phyloP scores from a whole-genome alignment of 2,888 invertebrate species.

The Watsonalla cultraria region DNA sequence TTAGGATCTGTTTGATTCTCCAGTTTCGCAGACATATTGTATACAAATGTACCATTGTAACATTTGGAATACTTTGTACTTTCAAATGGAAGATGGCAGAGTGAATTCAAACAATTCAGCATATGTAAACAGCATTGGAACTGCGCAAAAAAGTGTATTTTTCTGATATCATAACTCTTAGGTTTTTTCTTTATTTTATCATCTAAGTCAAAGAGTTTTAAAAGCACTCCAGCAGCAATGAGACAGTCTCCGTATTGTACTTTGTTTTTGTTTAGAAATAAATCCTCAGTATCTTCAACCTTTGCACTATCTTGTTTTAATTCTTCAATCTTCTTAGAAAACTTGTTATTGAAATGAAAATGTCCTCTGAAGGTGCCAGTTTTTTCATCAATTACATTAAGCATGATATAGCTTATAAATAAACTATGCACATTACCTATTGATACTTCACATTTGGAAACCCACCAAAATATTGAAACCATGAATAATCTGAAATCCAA shows the following conservation, averaged over 20 bases:
- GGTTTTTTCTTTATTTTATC: constrained; percentile 70
- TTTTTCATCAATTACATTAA: constrained; percentile 78
- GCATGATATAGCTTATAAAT: constrained; percentile 75
- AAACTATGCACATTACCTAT: constrained; percentile 77
- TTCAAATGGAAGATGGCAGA: constrained; percentile 80
- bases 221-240: constrained; percentile 75
- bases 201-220: constrained; percentile 79
- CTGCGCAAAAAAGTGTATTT: constrained; percentile 82
- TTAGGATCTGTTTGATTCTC: constrained; percentile 75
- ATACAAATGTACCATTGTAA: constrained; percentile 87
- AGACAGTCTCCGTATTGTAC: constrained; percentile 79
- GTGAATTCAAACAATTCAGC: constrained; percentile 80
- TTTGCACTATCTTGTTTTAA: constrained; percentile 30
- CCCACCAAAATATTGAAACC: constrained; percentile 80
- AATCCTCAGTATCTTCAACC: constrained; percentile 29
- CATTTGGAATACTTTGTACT: constrained; percentile 79
- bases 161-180: constrained; percentile 74
- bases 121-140: constrained; percentile 82
- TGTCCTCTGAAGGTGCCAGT: constrained; percentile 76
- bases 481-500: constrained; percentile 79
- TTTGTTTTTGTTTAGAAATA: constrained; percentile 65
- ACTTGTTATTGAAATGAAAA: constrained; percentile 65
- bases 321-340: constrained; percentile 52
- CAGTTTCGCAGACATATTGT: constrained; percentile 83
- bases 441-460: constrained; percentile 54